Conservation (phyloP, 2,113 vertebrate genomes). For the Pedionomus torquatus region DNA sequence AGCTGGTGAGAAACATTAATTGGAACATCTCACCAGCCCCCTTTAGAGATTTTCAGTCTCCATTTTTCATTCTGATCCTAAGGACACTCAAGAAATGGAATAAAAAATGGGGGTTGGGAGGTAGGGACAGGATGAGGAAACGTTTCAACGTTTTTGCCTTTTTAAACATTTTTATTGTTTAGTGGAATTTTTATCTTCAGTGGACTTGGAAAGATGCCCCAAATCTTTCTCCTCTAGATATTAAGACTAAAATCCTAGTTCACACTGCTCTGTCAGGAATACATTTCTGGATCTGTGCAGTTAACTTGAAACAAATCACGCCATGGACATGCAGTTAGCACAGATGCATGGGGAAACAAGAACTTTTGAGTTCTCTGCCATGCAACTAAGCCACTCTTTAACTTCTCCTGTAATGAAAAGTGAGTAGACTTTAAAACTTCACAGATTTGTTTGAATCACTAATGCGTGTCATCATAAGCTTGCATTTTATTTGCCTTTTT, state of each 20-base stretch:
- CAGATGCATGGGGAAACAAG: neutral
- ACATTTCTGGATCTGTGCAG: neutral
- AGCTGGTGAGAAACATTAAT: neutral
- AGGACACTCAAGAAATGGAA: neutral
- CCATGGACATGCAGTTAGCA: neutral
- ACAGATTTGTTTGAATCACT: neutral
- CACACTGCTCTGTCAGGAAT: neutral
- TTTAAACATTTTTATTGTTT: neutral
- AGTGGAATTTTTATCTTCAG: neutral
- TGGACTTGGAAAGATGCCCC: neutral
- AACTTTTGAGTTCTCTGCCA: neutral
- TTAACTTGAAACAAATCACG: neutral
- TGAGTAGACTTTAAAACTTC: neutral
- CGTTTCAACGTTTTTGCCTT: neutral
- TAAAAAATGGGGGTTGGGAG: neutral
- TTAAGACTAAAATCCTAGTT: neutral
- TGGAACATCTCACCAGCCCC: neutral
- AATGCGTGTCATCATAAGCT: neutral
- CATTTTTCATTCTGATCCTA: neutral
- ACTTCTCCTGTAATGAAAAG: neutral
- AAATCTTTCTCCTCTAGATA: neutral
- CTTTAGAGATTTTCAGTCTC: neutral
- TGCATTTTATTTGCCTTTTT: neutral
- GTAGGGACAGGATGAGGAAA: neutral
- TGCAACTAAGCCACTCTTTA: neutral